These are phyloP conservation scores for Dendropsophus ebraccatus DNA, from an alignment of 2,113 vertebrate genomes.

Conservation along the genomic window DNA sequence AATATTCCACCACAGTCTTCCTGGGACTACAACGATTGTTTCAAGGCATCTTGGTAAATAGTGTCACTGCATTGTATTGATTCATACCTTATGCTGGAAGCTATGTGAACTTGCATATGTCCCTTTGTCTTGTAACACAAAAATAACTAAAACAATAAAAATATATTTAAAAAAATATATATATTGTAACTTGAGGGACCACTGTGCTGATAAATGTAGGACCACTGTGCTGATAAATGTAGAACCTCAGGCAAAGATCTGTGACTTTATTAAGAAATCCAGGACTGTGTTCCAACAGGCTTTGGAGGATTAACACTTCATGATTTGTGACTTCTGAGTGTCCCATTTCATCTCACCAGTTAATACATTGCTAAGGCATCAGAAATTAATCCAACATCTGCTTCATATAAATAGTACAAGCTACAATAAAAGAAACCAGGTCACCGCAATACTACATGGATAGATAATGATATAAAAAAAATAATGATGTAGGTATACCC, in stretches of 20 bases:
- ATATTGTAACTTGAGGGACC: too few relatives aligned
- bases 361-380: slow-evolving; percentile 22
- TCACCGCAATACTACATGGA: neutral
- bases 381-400: slow-evolving; percentile 38
- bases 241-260: neutral
- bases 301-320: slow-evolving; percentile 1
- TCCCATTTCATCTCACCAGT: neutral
- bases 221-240: too few relatives aligned
- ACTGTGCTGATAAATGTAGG: too few relatives aligned
- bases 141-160: too few relatives aligned
- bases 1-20: too few relatives aligned
- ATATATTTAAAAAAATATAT: too few relatives aligned
- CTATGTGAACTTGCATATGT: too few relatives aligned
- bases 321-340: slow-evolving; percentile 19
- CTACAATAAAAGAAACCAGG: slow-evolving; percentile 9
- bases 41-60: too few relatives aligned
- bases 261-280: neutral
- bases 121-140: too few relatives aligned
- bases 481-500: neutral
- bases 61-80: too few relatives aligned
- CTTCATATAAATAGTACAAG: neutral
- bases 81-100: too few relatives aligned
- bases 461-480: neutral
- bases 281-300: neutral
- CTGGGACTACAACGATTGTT: too few relatives aligned